Evolutionary conservation across 2,888 invertebrate species (phyloP), one percentile per base, ranked within the genome.

Genomic region (Chromoteleia sp.): DNA sequence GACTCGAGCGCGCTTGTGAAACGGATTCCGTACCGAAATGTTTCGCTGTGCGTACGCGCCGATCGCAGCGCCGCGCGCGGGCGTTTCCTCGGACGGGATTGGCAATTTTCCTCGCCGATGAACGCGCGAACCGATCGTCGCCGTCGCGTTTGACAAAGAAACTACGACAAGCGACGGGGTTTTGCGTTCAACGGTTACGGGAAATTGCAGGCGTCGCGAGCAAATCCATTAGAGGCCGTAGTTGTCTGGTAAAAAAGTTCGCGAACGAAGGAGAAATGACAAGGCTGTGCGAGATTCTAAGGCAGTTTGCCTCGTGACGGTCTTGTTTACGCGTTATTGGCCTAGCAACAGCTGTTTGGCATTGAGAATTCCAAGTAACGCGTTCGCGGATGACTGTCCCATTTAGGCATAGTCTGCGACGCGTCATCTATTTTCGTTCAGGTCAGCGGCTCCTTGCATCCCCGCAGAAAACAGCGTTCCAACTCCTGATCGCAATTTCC

Each of bases 281-380:
- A 79, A 78, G 70, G 61, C 68, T 78, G 71, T 17, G 48, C 56
- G 68, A 25, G 70, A 12, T 45, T 65, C 48, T 36, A 36, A 75
- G 77, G 68, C 78, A 61, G 63, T 75, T 80, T 65, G 75, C 75
- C 70, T 75, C 65, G 76, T 59, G 70, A 48, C 58, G 61, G 83
- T 82, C 84, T 85, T 86, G 84, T 87, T 86, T 87, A 87, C 85
- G 85, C 85, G 84, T 84, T 87, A 85, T 87, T 87, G 87, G 87
- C 88, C 85, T 88, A 86, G 89, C 89, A 88, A 88, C 88, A 87
- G 87, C 87, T 87, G 87, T 88, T 88, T 86, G 88, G 84, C 88
- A 86, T 82, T 82, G 71, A 67, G 48, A 65, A 65, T 78, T 70
- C 61, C 63, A 52, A 78, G 65, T 71, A 70, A 78, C 50, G 52